phyloP scores from a whole-genome alignment of 2,113 vertebrate species.

The Marmota monax region DNA sequence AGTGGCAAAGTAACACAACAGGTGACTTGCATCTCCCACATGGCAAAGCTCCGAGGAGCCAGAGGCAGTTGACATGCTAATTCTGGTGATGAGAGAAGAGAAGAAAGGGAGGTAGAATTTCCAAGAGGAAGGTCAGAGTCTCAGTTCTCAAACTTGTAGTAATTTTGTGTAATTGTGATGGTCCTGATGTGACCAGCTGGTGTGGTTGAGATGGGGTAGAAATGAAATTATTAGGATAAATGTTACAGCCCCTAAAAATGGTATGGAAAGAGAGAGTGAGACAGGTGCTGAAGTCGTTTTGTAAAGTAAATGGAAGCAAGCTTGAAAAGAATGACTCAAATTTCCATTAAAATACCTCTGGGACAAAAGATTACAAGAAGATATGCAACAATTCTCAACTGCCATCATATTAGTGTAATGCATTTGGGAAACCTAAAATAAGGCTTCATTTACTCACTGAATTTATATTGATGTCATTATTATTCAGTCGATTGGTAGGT shows the following conservation, averaged over 20 bases:
- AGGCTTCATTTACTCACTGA: conserved; percentile 67
- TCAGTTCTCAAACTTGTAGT: neutral
- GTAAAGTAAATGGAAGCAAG: conserved; percentile 71
- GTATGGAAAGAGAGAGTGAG: conserved; percentile 43
- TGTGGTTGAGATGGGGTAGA: neutral
- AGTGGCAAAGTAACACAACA: neutral
- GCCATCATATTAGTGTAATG: conserved; percentile 56
- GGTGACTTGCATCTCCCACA: neutral
- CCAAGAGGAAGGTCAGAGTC: neutral
- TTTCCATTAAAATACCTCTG: conserved; percentile 79
- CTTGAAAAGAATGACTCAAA: conserved; percentile 75
- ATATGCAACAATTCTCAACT: conserved; percentile 74
- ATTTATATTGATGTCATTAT: conserved; percentile 65
- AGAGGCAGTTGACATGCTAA: neutral
- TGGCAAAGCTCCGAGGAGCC: neutral
- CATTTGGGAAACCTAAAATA: conserved; percentile 66
- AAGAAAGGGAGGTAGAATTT: neutral
- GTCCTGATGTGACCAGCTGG: neutral
- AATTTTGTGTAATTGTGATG: neutral
- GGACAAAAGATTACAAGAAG: conserved; percentile 77
- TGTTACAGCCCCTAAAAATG: conserved; percentile 44
- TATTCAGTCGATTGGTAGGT: conserved; percentile 41
- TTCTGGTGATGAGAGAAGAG: neutral
- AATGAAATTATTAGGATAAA: conserved; percentile 48
- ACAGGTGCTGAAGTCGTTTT: conserved; percentile 64